phyloP scores from a whole-genome alignment of 2,113 vertebrate genomes.

The Phrynosoma platyrhinos region DNA sequence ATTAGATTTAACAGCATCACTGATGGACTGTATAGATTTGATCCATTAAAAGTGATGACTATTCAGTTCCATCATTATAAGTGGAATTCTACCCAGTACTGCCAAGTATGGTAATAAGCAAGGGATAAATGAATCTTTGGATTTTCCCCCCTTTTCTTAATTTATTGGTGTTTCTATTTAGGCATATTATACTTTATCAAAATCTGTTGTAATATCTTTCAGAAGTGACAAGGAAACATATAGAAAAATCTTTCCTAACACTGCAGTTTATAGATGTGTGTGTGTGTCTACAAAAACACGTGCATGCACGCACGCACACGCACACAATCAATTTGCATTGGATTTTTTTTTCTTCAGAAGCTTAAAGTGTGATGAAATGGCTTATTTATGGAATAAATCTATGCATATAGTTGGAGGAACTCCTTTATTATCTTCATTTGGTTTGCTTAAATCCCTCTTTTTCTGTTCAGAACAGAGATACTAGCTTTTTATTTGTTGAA shows the following conservation, averaged over 20 bases:
- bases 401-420: not conserved
- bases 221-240: not conserved
- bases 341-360: not conserved
- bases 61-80: slow-evolving; percentile 79
- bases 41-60: slow-evolving; percentile 71
- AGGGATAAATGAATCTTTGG: slow-evolving; percentile 22
- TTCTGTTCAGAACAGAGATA: not conserved
- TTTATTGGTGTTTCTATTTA: slow-evolving; percentile 15
- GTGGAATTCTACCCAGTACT: slow-evolving; percentile 75
- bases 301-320: too few relatives aligned
- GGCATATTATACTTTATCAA: slow-evolving; percentile 13
- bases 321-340: not conserved
- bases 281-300: too few relatives aligned
- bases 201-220: slow-evolving; percentile 16
- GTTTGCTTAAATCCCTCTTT: not conserved
- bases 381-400: not conserved
- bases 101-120: slow-evolving; percentile 74
- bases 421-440: slow-evolving; percentile 1
- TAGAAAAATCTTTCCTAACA: slow-evolving; percentile 6
- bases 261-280: not conserved
- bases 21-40: slow-evolving; percentile 66
- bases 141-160: not conserved
- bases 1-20: slow-evolving; percentile 75
- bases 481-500: too few relatives aligned
- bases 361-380: not conserved